Conservation (phyloP, 1,140 invertebrate genomes). For the Gryllus bimaculatus region DNA sequence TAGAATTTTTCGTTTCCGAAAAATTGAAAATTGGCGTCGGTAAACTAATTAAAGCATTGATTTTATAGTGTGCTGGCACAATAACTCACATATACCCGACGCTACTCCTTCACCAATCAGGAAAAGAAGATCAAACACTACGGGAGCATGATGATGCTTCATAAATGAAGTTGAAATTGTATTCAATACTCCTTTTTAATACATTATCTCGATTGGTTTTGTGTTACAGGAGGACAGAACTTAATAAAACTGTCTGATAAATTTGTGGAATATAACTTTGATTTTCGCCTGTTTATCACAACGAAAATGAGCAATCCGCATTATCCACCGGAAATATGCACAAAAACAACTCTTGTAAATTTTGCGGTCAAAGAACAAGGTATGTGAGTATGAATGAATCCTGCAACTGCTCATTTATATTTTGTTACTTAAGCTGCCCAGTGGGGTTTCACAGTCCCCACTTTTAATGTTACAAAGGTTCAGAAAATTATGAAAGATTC, state of each 20-base stretch:
- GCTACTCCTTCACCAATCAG: too few relatives aligned
- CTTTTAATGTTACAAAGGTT: too few relatives aligned
- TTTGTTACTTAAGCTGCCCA: too few relatives aligned
- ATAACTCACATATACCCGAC: too few relatives aligned
- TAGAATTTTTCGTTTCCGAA: too few relatives aligned
- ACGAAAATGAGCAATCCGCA: constrained; percentile 85
- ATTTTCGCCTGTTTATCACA: constrained; percentile 77
- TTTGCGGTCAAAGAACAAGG: constrained; percentile 86
- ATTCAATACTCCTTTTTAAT: background rate
- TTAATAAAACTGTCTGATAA: constrained; percentile 82
- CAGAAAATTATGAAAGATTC: too few relatives aligned
- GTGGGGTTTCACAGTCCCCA: too few relatives aligned
- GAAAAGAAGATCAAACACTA: background rate
- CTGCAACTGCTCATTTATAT: too few relatives aligned
- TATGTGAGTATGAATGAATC: constrained; percentile 23
- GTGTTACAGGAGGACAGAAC: constrained; percentile 40
- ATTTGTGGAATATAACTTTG: constrained; percentile 67
- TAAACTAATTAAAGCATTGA: too few relatives aligned
- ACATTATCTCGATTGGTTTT: background rate
- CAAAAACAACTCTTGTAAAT: constrained; percentile 85
- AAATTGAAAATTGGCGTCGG: too few relatives aligned
- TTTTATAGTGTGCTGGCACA: too few relatives aligned
- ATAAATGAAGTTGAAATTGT: background rate
- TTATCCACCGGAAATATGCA: constrained; percentile 82
- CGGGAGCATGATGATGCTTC: background rate